Conservation (phyloP, 2,888 invertebrate genomes). For the Drosophila tripunctata region DNA sequence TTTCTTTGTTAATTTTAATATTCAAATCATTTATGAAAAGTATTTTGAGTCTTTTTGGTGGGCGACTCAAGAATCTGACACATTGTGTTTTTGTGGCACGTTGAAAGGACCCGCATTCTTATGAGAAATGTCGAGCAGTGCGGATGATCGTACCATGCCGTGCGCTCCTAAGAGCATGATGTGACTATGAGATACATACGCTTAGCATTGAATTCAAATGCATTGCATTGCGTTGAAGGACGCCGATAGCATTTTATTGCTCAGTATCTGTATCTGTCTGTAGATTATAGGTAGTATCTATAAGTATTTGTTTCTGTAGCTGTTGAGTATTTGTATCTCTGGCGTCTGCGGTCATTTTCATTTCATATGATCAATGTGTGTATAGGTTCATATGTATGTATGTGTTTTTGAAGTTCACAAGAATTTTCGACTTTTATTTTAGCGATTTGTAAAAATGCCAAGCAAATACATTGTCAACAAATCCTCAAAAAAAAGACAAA, state of each 20-base stretch:
- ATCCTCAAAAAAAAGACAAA: neutral
- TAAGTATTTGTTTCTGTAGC: constrained; percentile 24
- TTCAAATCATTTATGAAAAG: constrained; percentile 66
- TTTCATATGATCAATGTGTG: constrained; percentile 6
- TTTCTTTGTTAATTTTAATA: constrained; percentile 53
- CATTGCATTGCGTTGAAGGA: constrained; percentile 72
- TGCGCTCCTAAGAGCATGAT: constrained; percentile 13
- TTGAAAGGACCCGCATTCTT: constrained; percentile 53
- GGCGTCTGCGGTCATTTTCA: constrained; percentile 53
- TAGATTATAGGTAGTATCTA: constrained; percentile 28
- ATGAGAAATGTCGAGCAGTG: constrained; percentile 42
- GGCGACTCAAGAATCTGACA: constrained; percentile 45
- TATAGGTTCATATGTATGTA: neutral
- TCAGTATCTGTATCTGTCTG: constrained; percentile 48
- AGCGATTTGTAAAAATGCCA: constrained; percentile 43
- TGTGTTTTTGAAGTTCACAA: constrained; percentile 63
- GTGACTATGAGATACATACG: constrained; percentile 43
- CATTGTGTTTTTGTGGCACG: constrained; percentile 31
- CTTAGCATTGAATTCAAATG: constrained; percentile 76
- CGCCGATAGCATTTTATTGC: constrained; percentile 68
- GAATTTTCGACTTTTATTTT: constrained; percentile 46
- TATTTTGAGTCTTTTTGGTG: constrained; percentile 46
- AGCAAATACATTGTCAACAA: constrained; percentile 29
- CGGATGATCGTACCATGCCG: constrained; percentile 19
- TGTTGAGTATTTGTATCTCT: constrained; percentile 32